A percentile compares a stretch with the other conserved stretches of the same genome.
phyloP scores from a whole-genome alignment of 1,140 invertebrate species.

The Hypsibius dujardini region DNA sequence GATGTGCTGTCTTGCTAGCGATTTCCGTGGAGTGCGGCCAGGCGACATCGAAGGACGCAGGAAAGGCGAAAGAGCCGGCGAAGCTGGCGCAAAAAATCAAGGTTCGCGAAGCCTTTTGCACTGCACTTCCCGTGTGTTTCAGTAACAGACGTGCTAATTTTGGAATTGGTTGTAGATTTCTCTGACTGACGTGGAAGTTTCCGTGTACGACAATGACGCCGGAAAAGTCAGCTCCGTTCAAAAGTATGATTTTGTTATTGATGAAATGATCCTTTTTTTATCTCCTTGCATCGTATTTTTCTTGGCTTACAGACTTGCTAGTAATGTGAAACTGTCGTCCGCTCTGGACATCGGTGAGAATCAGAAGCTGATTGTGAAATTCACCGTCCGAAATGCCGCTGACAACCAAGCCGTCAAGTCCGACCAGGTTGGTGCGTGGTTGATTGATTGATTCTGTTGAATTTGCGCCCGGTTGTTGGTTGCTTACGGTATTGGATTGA shows the following conservation, averaged over 20 bases:
- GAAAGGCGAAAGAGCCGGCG: neutral
- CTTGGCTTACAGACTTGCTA: neutral
- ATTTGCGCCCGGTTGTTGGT: too few species aligned
- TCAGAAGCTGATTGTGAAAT: constrained; percentile 16
- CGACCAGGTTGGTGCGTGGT: neutral
- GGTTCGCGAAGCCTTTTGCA: constrained; percentile 3
- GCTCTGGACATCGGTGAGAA: neutral
- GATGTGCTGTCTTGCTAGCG: too few species aligned
- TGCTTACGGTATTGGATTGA: neutral
- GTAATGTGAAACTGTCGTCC: neutral
- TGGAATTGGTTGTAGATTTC: neutral
- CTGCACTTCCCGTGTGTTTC: neutral
- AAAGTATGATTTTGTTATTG: neutral
- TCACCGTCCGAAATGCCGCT: constrained; percentile 1
- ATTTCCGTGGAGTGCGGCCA: neutral
- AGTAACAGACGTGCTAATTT: neutral
- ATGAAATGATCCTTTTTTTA: neutral
- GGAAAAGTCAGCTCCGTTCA: neutral
- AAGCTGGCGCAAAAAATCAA: neutral
- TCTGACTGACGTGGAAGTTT: neutral
- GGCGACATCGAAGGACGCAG: neutral
- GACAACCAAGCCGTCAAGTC: constrained; percentile 10
- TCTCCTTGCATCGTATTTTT: neutral
- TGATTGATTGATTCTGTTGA: neutral
- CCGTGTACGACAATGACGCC: neutral